A percentile compares a stretch with the other conserved stretches of the same genome.
Evolutionary conservation across 1,140 invertebrate genomes (phyloP).

Genomic region (Lordiphosa mommai): DNA sequence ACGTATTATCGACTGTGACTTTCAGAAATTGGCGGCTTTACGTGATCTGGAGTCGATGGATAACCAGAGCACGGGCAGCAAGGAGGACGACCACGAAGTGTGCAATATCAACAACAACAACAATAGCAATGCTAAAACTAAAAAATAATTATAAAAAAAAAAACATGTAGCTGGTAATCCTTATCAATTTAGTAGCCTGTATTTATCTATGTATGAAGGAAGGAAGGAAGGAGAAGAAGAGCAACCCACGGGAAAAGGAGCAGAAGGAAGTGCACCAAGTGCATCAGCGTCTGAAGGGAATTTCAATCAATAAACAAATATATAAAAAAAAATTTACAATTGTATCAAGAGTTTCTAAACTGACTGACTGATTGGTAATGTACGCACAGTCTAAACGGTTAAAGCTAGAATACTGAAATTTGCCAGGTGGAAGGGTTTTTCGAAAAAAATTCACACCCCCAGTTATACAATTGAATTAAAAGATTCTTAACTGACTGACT

Average conservation of each 20-base stretch:
- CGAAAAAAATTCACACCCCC: no score
- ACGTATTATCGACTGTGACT: conserved; percentile 77
- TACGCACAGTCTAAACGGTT: no score
- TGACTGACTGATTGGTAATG: no score
- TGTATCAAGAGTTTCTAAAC: no score
- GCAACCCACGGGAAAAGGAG: neutral
- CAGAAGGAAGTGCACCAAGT: conserved; percentile 27
- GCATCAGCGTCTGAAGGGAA: conserved; percentile 24
- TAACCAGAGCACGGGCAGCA: conserved; percentile 6
- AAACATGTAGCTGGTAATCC: conserved; percentile 17
- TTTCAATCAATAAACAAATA: conserved; percentile 36
- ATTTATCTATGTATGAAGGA: conserved; percentile 28
- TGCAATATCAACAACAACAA: conserved; percentile 45
- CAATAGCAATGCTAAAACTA: conserved; percentile 57
- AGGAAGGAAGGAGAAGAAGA: no score
- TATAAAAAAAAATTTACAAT: no score
- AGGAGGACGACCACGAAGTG: conserved; percentile 31
- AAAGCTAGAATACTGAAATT: no score
- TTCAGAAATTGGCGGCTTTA: conserved; percentile 63
- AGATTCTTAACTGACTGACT: no score
- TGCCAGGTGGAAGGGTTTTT: no score
- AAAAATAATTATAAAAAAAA: conserved; percentile 43
- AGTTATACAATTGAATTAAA: no score
- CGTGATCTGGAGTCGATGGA: conserved; percentile 57
- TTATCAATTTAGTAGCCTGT: conserved; percentile 32